A percentile compares a stretch with the other conserved stretches of the same genome.
These are phyloP conservation scores for Atrichornis clamosus DNA, from an alignment of 2,113 vertebrate species.

Conservation along the genomic window DNA sequence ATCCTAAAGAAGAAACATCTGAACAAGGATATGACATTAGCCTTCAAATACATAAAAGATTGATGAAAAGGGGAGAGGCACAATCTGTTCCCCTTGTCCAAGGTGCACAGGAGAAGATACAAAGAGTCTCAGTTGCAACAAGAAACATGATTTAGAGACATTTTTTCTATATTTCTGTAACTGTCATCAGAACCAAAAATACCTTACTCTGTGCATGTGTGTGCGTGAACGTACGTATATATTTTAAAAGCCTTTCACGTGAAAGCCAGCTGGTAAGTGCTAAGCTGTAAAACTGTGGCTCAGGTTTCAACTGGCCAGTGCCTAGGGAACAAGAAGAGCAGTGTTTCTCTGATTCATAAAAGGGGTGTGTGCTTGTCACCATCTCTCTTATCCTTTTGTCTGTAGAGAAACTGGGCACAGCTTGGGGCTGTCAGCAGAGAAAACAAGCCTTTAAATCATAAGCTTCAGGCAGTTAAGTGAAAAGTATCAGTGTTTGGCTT, in stretches of 20 bases:
- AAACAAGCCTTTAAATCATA: slow-evolving; percentile 34
- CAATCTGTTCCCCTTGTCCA: slow-evolving; percentile 49
- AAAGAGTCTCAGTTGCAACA: neutral
- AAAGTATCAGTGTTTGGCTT: neutral
- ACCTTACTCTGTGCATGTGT: neutral
- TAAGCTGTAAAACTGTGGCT: slow-evolving; percentile 48
- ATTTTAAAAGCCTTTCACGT: slow-evolving; percentile 30
- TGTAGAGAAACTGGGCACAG: neutral
- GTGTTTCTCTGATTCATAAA: slow-evolving; percentile 47
- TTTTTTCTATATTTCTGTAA: neutral
- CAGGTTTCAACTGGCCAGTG: slow-evolving; percentile 22
- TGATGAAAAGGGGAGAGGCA: slow-evolving; percentile 51
- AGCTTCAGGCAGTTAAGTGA: neutral
- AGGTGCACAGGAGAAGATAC: neutral
- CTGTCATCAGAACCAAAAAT: neutral
- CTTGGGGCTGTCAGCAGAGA: slow-evolving; percentile 28
- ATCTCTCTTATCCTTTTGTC: slow-evolving; percentile 43
- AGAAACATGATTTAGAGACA: neutral
- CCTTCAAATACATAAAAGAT: slow-evolving; percentile 53
- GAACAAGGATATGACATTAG: slow-evolving; percentile 30
- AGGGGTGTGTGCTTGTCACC: slow-evolving; percentile 40
- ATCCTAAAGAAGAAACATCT: slow-evolving; percentile 20
- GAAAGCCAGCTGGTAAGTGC: slow-evolving; percentile 31
- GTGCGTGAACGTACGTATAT: neutral
- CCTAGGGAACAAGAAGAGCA: slow-evolving; percentile 53